Percentiles rank a stretch among this genome's conserved stretches.
phyloP scores from a whole-genome alignment of 1,140 invertebrate genomes.

The Halesus radiatus region DNA sequence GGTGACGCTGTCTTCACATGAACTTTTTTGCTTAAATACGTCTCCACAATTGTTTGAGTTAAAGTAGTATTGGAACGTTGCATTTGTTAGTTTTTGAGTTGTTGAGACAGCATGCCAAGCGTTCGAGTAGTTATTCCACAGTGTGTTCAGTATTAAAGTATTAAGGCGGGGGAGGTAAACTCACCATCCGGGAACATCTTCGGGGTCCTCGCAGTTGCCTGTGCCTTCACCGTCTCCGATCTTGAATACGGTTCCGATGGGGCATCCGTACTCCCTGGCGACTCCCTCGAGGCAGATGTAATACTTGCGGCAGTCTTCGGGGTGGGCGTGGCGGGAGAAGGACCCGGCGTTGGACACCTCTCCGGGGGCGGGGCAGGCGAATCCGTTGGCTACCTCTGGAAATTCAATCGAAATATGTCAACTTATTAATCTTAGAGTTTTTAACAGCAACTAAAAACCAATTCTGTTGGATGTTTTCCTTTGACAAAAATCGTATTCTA shows the following conservation, averaged over 20 bases:
- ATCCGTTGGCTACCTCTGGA: constrained; percentile 90
- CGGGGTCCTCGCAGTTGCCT: constrained; percentile 93
- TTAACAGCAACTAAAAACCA: too few species aligned
- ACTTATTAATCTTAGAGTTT: too few species aligned
- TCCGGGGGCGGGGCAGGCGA: constrained; percentile 86
- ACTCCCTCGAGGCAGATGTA: constrained; percentile 93
- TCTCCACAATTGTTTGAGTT: too few species aligned
- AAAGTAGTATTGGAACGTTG: too few species aligned
- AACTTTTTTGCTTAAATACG: too few species aligned
- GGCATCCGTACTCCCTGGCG: constrained; percentile 94
- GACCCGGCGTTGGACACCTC: constrained; percentile 86
- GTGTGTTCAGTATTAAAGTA: too few species aligned
- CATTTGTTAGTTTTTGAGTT: too few species aligned
- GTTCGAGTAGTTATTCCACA: too few species aligned
- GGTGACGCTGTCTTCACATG: too few species aligned
- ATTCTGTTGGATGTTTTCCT: too few species aligned
- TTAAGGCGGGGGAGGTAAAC: constrained; percentile 61
- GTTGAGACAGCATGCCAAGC: too few species aligned
- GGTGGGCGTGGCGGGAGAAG: constrained; percentile 94
- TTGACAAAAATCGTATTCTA: too few species aligned
- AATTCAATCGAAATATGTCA: constrained; percentile 34
- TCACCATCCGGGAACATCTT: constrained; percentile 95
- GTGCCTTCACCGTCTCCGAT: constrained; percentile 90
- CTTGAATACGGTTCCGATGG: constrained; percentile 96
- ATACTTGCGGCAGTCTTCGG: constrained; percentile 95